Evolutionary conservation across 1,140 invertebrate genomes (phyloP), one percentile per base, ranked within the genome.

Genomic region (Neomicropteryx cornuta): DNA sequence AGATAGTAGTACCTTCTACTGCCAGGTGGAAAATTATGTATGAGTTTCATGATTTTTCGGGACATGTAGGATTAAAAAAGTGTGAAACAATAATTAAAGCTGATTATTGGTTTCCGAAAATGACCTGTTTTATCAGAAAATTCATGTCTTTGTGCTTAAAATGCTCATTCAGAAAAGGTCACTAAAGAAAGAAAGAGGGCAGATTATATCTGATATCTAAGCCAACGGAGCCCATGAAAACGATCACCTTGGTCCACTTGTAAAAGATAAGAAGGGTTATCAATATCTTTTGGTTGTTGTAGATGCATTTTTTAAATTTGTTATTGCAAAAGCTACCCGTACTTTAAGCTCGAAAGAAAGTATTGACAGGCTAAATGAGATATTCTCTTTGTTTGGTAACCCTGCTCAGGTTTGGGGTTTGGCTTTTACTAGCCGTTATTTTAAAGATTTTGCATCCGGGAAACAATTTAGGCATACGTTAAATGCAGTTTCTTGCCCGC

Each of bases 241-340:
- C 41, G 44, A 49, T 36, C 48, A 50, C 30, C 4, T 48, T 20
- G 46, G 48, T 3, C 46, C 44, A 16, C 40, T 49, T 16, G 10
- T 33, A 8, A 17, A 29, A 10, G 47, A 44, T 5, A 45, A 45
- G 18, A 49, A 47, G 29, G 40, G 39, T 18, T 56, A 60, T 36
- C 33, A 40, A 14, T 43, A 55, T 41, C 41, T 58, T 4, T 44
- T 61, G 2, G 48, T 41, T 1, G 38, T 62, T 2, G 39, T 52
- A 2, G 55, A 60, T 44, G 47, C 39, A 3, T 61, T 60, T 46
- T 43, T 46, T 1, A 60, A 61, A 21, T 62, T 37, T 37, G 36
- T 37, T 3, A 28, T 27, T 11, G 36, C 36, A 3, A 3, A 29
- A 3, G 23, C 36, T 4, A 16, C 36, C 5, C 22, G 36, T 3